These are phyloP conservation scores for Argyra leucocephala DNA, from an alignment of 2,888 invertebrate species.

Conservation along the genomic window DNA sequence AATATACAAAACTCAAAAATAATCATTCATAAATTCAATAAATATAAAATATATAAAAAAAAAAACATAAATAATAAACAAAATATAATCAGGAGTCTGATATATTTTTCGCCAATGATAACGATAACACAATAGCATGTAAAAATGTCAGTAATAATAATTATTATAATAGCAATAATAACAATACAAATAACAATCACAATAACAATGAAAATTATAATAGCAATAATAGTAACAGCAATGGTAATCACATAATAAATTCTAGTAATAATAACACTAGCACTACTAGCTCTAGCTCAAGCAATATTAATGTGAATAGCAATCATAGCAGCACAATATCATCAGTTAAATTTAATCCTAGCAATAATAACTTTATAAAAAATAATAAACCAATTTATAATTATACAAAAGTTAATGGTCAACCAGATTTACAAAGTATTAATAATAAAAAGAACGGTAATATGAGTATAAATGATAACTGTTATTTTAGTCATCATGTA, in stretches of 20 bases:
- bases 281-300: conserved; percentile 24
- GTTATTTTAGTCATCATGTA: not conserved
- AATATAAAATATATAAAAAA: too few relatives aligned
- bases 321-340: not conserved
- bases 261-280: conserved; percentile 15
- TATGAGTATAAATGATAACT: not conserved
- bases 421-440: not conserved
- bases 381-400: not conserved
- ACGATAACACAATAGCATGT: conserved; percentile 18
- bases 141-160: conserved; percentile 18
- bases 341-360: not conserved
- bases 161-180: conserved; percentile 19
- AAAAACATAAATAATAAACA: not conserved
- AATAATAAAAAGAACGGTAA: not conserved
- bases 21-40: not conserved
- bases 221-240: conserved; percentile 21
- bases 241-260: conserved; percentile 18
- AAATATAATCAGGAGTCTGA: conserved; percentile 14
- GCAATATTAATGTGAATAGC: not conserved
- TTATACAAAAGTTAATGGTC: not conserved
- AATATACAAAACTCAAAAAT: not conserved
- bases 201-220: conserved; percentile 22
- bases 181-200: conserved; percentile 21
- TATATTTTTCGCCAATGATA: conserved; percentile 18
- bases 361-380: not conserved